Conservation (phyloP, 35 echinoderm and acorn worm genomes). For the Hemicentrotus pulcherrimus region DNA sequence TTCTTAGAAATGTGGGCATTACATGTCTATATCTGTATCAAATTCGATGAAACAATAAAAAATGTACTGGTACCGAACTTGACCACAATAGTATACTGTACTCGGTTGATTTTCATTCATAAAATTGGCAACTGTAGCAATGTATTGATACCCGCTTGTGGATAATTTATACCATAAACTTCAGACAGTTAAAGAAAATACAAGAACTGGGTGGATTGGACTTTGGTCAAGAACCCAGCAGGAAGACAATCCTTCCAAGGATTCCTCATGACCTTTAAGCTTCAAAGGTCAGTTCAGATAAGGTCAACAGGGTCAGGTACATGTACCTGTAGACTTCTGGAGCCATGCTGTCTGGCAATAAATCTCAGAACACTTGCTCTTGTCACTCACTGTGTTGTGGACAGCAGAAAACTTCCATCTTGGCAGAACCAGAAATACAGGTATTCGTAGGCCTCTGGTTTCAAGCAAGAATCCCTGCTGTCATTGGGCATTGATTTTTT, state of each 20-base stretch:
- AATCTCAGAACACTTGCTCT: slow-evolving; percentile 2
- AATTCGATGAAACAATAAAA: too few species aligned
- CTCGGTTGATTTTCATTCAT: neutral
- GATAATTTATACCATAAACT: neutral
- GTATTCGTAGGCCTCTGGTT: neutral
- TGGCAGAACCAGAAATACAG: neutral
- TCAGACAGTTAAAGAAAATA: neutral
- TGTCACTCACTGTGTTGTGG: neutral
- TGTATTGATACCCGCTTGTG: neutral
- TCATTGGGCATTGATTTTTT: neutral
- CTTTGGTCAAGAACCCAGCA: slow-evolving; percentile 9
- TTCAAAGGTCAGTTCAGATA: neutral
- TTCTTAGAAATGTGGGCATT: too few species aligned
- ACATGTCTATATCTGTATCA: too few species aligned
- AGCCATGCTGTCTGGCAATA: neutral
- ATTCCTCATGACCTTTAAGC: neutral
- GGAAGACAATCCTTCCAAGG: neutral
- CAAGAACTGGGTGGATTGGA: neutral
- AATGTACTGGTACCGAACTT: too few species aligned
- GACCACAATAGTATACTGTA: too few species aligned
- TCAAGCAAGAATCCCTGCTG: neutral
- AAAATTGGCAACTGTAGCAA: neutral
- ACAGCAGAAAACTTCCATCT: too few species aligned
- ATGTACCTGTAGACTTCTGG: neutral
- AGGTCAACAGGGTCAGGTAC: neutral